Evolutionary conservation across 2,113 vertebrate species (phyloP).

Genomic region (Scomber japonicus): DNA sequence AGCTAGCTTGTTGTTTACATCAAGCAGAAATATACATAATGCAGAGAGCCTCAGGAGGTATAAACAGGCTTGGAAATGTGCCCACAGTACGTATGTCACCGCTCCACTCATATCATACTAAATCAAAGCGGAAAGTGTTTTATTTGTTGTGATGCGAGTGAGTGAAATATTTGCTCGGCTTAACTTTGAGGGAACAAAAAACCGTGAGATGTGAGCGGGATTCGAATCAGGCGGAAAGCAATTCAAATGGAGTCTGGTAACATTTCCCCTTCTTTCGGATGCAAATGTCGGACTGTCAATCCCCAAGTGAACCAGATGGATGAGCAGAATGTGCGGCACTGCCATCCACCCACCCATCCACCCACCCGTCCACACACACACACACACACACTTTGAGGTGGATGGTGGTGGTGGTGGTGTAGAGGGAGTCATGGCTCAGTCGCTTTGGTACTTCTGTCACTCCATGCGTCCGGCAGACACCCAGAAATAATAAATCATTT

Average conservation of each 20-base stretch:
- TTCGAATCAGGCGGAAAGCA: conserved; percentile 55
- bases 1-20: conserved; percentile 69
- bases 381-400: conserved; percentile 18
- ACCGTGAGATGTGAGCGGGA: conserved; percentile 36
- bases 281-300: conserved; percentile 77
- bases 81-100: conserved; percentile 48
- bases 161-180: conserved; percentile 61
- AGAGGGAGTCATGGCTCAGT: conserved; percentile 52
- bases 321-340: conserved; percentile 72
- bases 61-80: conserved; percentile 37
- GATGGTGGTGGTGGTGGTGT: background rate
- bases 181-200: conserved; percentile 15
- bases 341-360: conserved; percentile 44
- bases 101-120: conserved; percentile 43
- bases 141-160: conserved; percentile 61
- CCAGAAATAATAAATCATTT: conserved; percentile 79
- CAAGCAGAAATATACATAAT: conserved; percentile 73
- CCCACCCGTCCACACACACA: conserved; percentile 27
- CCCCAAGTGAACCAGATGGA: conserved; percentile 75
- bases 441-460: conserved; percentile 41
- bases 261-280: conserved; percentile 57
- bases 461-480: conserved; percentile 62
- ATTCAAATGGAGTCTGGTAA: conserved; percentile 52
- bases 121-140: conserved; percentile 56
- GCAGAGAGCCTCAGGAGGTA: conserved; percentile 47